Base-by-base conservation (phyloP, 1,140 invertebrate genomes). In the Radopholus similis region DNA sequence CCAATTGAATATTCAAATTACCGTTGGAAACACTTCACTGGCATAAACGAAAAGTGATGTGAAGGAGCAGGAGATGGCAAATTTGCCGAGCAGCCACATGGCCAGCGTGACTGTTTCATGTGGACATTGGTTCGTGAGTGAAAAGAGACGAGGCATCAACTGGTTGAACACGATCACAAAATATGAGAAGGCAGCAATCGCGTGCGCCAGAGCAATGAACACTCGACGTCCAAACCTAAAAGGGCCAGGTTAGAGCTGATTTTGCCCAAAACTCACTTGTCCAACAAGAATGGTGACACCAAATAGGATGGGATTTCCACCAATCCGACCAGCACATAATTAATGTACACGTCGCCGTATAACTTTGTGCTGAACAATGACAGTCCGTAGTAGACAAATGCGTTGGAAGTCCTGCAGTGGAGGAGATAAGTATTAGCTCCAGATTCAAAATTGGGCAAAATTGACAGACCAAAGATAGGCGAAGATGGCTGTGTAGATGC, bases 381-480 rank as follows among this genome's bases (percentile, higher is more conserved):
- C 40, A 85, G 66, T 18, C 84, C 84, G 64, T 83, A 85, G 66
- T 85, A 85, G 6, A 83, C 82, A 51, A 84, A 65, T 53, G 70
- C 76, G 68, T 72, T 66, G 38, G 53, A 75, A 54, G 66, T 70
- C 66, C 66, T 68, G 32, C 11, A 42, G 4, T 9, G n/a, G 55
- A 37, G 9, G 53, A 18, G 26, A 34, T 21, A 8, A 40, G 26
- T 30, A 64, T 23, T 49, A 44, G 23, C 26, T 55, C 11, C n/a
- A 9, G n/a, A 1, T 23, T 4, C 59, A 67, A 65, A 32, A 35
- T 18, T n/a, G 6, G n/a, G 32, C n/a, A 18, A 5, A 70, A n/a
- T n/a, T n/a, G 11, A 70, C 64, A 28, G 38, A 68, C 71, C 71
- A 76, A 11, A 73, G 40, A 73, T 72, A 73, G 28, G 44, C 32